phyloP scores from a whole-genome alignment of 1,140 invertebrate genomes.

The Theocolax elegans region DNA sequence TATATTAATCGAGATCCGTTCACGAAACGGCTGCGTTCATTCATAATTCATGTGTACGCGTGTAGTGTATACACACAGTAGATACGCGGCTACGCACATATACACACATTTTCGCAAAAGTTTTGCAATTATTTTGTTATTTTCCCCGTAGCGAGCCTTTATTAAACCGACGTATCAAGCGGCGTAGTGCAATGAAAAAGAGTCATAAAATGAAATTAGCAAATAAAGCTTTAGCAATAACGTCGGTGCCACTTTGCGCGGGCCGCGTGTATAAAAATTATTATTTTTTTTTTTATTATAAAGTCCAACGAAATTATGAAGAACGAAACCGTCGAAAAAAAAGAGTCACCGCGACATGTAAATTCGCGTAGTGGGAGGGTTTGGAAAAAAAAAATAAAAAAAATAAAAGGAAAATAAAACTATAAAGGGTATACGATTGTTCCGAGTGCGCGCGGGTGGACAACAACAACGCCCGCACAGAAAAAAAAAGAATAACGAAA shows the following conservation, averaged over 20 bases:
- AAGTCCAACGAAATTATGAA: slow-evolving; percentile 24
- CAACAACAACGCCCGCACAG: not conserved
- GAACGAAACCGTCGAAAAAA: not conserved
- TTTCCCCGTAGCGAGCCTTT: not conserved
- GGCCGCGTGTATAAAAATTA: slow-evolving; percentile 13
- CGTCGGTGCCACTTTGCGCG: slow-evolving; percentile 16
- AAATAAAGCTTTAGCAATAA: slow-evolving; percentile 29
- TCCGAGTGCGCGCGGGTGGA: not conserved
- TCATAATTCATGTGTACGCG: slow-evolving; percentile 29
- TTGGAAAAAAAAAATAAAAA: not conserved
- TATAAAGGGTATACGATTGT: slow-evolving; percentile 19
- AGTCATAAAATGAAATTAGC: slow-evolving; percentile 25
- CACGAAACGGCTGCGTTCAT: slow-evolving; percentile 26
- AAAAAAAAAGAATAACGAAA: slow-evolving; percentile 29
- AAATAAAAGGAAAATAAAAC: slow-evolving; percentile 34
- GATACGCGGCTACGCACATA: not conserved
- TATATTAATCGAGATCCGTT: slow-evolving; percentile 28
- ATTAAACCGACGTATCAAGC: slow-evolving; percentile 8
- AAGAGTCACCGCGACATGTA: not conserved
- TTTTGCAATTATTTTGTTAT: slow-evolving; percentile 20
- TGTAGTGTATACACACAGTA: not conserved
- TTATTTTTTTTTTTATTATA: slow-evolving; percentile 25
- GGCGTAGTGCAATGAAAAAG: slow-evolving; percentile 4
- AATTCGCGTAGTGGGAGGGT: not conserved
- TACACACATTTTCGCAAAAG: not conserved